A percentile compares a stretch with the other conserved stretches of the same genome.
Evolutionary conservation across 64 coral and sea anemone species (phyloP).

Genomic region (Montipora sp.): DNA sequence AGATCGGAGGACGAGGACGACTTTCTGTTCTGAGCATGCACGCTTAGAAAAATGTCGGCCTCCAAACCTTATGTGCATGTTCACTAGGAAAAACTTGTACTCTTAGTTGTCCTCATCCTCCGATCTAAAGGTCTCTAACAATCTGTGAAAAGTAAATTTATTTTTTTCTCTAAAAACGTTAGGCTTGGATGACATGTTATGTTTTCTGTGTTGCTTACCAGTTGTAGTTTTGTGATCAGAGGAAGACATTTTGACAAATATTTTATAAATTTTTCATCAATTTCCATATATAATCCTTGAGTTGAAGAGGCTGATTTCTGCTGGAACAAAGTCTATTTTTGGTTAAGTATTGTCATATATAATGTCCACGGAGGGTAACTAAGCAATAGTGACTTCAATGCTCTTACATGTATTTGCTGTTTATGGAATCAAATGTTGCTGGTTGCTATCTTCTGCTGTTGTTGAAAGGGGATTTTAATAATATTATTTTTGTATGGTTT

Average conservation of each 20-base stretch:
- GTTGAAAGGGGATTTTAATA: background rate
- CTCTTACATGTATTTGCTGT: background rate
- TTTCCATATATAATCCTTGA: background rate
- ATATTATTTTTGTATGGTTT: background rate
- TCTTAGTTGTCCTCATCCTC: too few species aligned
- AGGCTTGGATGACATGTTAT: background rate
- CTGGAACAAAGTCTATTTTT: background rate
- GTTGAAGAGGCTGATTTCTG: background rate
- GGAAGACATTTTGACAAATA: background rate
- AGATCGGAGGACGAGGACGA: too few species aligned
- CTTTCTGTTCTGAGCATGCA: too few species aligned
- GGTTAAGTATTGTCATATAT: background rate
- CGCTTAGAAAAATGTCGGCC: too few species aligned
- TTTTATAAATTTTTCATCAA: background rate
- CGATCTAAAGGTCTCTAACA: too few species aligned
- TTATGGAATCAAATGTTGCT: background rate
- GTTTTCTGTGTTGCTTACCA: background rate
- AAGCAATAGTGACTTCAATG: background rate
- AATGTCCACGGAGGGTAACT: background rate
- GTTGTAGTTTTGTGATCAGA: background rate
- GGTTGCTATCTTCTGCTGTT: background rate
- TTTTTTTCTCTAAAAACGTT: too few species aligned
- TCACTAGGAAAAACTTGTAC: too few species aligned
- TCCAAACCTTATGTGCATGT: too few species aligned
- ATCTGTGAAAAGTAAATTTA: too few species aligned